phyloP scores from a whole-genome alignment of 2,888 invertebrate genomes.

The Platynereis dumerilii region DNA sequence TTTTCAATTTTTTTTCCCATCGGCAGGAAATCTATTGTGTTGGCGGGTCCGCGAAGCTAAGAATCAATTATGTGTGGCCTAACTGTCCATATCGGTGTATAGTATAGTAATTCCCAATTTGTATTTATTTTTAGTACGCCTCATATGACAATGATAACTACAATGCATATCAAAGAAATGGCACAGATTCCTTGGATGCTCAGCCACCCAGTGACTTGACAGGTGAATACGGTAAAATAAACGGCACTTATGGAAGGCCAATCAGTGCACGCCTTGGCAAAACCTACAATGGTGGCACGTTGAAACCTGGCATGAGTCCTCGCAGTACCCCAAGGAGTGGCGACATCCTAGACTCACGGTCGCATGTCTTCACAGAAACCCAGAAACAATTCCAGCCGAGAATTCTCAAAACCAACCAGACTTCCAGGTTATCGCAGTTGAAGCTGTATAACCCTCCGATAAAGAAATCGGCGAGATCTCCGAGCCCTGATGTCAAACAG shows the following conservation, averaged over 20 bases:
- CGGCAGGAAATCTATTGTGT: no score
- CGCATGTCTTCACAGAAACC: conserved; percentile 53
- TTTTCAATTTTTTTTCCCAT: no score
- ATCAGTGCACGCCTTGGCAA: background rate
- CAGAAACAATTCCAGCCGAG: conserved; percentile 60
- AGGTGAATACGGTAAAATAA: no score
- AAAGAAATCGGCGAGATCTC: conserved; percentile 18
- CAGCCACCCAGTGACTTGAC: no score
- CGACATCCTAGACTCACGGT: background rate
- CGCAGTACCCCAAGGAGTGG: conserved; percentile 7
- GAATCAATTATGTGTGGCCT: no score
- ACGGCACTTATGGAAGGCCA: no score
- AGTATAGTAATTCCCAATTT: no score
- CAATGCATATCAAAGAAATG: no score
- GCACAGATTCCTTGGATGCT: no score
- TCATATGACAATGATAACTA: background rate
- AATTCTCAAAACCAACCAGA: conserved; percentile 51
- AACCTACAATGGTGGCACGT: background rate
- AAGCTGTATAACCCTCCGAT: conserved; percentile 57
- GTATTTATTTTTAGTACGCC: background rate
- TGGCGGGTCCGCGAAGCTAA: no score
- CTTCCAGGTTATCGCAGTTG: conserved; percentile 52
- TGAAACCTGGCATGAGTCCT: background rate
- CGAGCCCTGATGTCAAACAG: background rate
- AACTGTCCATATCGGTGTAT: no score